phyloP scores from a whole-genome alignment of 1,140 invertebrate genomes.

The Habropoda laboriosa region DNA sequence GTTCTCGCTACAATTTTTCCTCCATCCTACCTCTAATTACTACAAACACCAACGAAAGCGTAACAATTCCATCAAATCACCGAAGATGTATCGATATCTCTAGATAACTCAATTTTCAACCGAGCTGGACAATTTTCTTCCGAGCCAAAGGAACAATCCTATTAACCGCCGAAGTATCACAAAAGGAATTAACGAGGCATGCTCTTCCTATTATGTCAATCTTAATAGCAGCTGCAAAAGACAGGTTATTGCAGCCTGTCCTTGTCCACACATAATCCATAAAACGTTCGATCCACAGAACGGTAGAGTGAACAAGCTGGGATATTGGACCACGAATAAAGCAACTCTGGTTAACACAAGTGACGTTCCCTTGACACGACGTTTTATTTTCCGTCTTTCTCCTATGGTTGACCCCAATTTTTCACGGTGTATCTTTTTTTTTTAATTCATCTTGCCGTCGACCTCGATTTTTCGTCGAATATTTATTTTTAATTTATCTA shows the following conservation, averaged over 20 bases:
- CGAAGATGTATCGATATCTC: background rate
- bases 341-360: background rate
- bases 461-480: background rate
- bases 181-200: background rate
- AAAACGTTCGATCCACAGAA: slow-evolving; percentile 2
- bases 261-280: background rate
- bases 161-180: background rate
- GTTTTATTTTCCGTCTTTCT: background rate
- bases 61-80: background rate
- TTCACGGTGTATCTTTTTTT: background rate
- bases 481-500: slow-evolving; percentile 14
- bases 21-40: background rate
- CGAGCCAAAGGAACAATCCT: background rate
- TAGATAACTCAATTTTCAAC: background rate
- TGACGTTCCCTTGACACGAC: background rate
- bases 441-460: background rate
- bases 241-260: slow-evolving; percentile 4
- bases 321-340: slow-evolving; percentile 7
- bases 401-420: background rate
- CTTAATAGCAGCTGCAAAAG: slow-evolving; percentile 21
- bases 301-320: slow-evolving; percentile 1
- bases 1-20: background rate
- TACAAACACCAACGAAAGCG: background rate
- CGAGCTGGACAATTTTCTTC: background rate
- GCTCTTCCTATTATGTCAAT: slow-evolving; percentile 7